Evolutionary conservation across 2,888 invertebrate genomes (phyloP).

Genomic region (Drosophila gaucha): DNA sequence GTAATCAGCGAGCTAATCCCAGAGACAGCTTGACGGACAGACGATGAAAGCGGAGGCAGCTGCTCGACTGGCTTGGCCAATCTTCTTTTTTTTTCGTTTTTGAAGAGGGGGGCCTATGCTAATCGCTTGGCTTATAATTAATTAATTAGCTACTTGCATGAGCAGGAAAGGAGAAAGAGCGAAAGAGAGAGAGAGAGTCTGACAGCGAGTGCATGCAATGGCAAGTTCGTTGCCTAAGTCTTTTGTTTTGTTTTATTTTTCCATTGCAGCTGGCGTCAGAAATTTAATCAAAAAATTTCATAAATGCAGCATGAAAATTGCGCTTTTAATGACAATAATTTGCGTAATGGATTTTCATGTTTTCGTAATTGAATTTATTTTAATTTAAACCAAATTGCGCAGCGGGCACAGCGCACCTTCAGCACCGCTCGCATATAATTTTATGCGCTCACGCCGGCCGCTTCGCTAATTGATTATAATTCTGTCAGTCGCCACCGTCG

Average conservation of each 20-base stretch:
- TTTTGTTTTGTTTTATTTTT: conserved; percentile 38
- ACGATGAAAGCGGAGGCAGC: conserved; percentile 56
- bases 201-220: conserved; percentile 16
- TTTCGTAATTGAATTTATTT: conserved; percentile 85
- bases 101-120: conserved; percentile 51
- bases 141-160: conserved; percentile 64
- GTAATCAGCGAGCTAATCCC: conserved; percentile 58
- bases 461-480: conserved; percentile 79
- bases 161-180: conserved; percentile 1
- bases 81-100: conserved; percentile 10
- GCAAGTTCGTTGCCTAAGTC: conserved; percentile 58
- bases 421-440: conserved; percentile 65
- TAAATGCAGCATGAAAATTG: conserved; percentile 75
- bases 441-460: conserved; percentile 74
- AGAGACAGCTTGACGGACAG: conserved; percentile 23
- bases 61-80: conserved; percentile 47
- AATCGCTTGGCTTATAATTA: conserved; percentile 74
- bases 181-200: background rate
- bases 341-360: conserved; percentile 84
- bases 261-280: conserved; percentile 42
- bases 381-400: conserved; percentile 83
- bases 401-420: conserved; percentile 17
- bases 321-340: conserved; percentile 83
- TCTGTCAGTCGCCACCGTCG: conserved; percentile 75
- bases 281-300: conserved; percentile 67